Conservation (phyloP, 2,888 invertebrate species). For the Lydus trimaculatus region DNA sequence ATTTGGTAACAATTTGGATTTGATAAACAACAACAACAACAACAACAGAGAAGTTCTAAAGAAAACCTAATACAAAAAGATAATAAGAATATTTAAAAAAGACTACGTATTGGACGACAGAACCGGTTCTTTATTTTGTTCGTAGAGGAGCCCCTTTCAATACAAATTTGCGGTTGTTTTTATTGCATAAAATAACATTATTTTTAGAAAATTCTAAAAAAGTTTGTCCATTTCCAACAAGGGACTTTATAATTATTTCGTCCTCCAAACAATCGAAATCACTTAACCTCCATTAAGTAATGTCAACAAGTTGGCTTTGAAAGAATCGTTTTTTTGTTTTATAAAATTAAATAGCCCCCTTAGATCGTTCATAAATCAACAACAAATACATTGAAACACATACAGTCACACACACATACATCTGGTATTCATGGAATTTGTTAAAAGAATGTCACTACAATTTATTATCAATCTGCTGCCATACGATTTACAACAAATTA, state of each 20-base stretch:
- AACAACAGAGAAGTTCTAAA: too few species aligned
- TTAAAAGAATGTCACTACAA: not conserved
- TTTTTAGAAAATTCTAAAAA: not conserved
- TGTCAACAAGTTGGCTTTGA: constrained; percentile 21
- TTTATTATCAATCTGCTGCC: not conserved
- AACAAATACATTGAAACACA: not conserved
- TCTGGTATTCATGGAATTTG: not conserved
- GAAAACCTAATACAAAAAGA: too few species aligned
- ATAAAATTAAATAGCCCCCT: constrained; percentile 3
- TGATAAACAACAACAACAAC: too few species aligned
- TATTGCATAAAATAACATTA: not conserved
- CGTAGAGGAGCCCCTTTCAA: too few species aligned
- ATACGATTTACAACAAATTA: not conserved
- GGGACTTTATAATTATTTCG: constrained; percentile 29
- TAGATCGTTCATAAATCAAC: not conserved
- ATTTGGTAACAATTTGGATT: too few species aligned
- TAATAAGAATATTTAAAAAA: too few species aligned
- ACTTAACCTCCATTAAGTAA: constrained; percentile 33
- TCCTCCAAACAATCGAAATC: constrained; percentile 33
- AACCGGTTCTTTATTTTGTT: too few species aligned
- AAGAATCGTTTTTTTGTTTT: constrained; percentile 24
- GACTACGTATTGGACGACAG: too few species aligned
- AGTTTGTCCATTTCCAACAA: not conserved
- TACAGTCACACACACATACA: not conserved
- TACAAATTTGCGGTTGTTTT: not conserved